Evolutionary conservation across 2,888 invertebrate species (phyloP), one percentile per base, ranked within the genome.

Genomic region (Drosophila maculinotata): DNA sequence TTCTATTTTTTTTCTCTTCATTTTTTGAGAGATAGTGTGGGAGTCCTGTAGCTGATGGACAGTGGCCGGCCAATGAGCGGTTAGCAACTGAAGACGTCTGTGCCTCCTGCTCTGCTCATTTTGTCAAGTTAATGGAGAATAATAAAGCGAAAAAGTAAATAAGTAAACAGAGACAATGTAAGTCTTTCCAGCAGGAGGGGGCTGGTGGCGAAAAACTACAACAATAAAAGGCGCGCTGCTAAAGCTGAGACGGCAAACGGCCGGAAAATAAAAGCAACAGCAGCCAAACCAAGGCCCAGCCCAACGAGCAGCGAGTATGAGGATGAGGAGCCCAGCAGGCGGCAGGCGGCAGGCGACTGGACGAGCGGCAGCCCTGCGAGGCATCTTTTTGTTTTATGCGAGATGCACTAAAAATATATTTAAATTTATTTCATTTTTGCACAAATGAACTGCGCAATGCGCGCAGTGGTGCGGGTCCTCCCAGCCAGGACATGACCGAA

Each of bases 401-500:
- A 86, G 87, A 87, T 87, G 88, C 81, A 85, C 86, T 83, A 83
- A 83, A 87, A 87, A 83, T 85, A 85, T 83, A 83, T 83, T 83
- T 83, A 83, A 83, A 83, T 83, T 83, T 83, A 87, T 87, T 87
- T 83, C 86, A 79, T 82, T 83, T 74, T 76, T 72, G 53, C 75
- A 68, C 87, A 83, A 83, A 83, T 83, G 83, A 83, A 83, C 83
- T 85, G 75, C 67, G 66, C 60, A 59, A 39, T 33, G 53, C 47
- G 60, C 69, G 33, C 36, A 56, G 65, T 52, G 42, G 54, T 52
- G 0, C 17, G 39, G 12, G 35, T 35, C 23, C 31, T 33, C 36
- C 39, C 48, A 33, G 28, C 9, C 79, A 59, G 77, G 65, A 66
- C 78, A 66, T 72, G 78, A 65, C 76, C 76, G 67, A 72, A 85